phyloP scores from a whole-genome alignment of 2,113 vertebrate species.

The Laticauda colubrina region DNA sequence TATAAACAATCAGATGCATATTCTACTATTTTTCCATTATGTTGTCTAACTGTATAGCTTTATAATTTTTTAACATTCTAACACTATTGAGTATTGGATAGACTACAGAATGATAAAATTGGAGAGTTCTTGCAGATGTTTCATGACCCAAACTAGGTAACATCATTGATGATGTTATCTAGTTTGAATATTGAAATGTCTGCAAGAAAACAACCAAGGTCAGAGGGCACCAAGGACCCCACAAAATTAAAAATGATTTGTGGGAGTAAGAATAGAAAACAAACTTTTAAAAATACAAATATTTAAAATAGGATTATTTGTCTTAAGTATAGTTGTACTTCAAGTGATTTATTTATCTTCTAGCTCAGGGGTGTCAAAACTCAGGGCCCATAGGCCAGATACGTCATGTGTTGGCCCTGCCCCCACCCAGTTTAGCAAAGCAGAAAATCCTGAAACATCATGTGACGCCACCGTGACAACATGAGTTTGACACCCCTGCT shows the following conservation, averaged over 20 bases:
- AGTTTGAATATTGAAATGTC: not conserved
- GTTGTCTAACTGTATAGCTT: not conserved
- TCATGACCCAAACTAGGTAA: not conserved
- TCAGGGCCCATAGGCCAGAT: rapidly evolving
- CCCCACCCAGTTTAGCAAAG: too few species aligned
- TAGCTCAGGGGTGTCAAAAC: too few species aligned
- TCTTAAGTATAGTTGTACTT: not conserved
- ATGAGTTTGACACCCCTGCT: too few species aligned
- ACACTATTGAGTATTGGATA: not conserved
- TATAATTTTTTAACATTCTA: not conserved
- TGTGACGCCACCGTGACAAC: too few species aligned
- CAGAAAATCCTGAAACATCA: too few species aligned
- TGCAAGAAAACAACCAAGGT: not conserved
- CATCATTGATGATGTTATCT: not conserved
- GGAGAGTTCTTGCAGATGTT: not conserved
- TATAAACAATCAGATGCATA: not conserved
- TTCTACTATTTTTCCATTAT: not conserved
- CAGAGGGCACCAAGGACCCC: not conserved
- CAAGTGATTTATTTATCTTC: not conserved
- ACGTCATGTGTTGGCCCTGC: too few species aligned
- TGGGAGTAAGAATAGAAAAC: not conserved
- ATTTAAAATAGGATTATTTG: not conserved
- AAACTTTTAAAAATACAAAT: not conserved
- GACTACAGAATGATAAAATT: not conserved
- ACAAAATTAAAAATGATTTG: not conserved